These are phyloP conservation scores for Casuarius casuarius DNA, from an alignment of 2,113 vertebrate genomes.

Conservation along the genomic window DNA sequence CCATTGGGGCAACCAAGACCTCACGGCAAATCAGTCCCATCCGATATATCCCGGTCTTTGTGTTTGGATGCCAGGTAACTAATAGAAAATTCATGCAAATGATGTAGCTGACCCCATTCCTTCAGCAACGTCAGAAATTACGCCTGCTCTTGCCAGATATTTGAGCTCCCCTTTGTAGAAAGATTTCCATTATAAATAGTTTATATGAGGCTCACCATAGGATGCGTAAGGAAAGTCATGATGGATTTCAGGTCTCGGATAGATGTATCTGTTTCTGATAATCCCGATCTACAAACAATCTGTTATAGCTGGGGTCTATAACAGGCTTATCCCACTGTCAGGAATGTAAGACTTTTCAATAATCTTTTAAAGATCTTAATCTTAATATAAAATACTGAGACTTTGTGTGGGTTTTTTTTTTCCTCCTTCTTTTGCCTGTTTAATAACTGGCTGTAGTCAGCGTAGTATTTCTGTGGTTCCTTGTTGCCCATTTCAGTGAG, in stretches of 20 bases:
- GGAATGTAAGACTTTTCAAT: neutral
- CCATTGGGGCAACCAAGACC: neutral
- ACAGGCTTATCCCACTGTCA: accelerated
- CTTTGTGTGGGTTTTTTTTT: neutral
- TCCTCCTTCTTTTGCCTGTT: neutral
- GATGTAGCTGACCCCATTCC: neutral
- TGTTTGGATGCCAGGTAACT: neutral
- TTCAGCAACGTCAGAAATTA: neutral
- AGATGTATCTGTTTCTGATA: neutral
- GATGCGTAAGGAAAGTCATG: no score
- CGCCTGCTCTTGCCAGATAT: no score
- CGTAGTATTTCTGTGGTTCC: neutral
- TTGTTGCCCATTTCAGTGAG: neutral
- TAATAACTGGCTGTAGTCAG: neutral
- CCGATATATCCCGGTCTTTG: accelerated
- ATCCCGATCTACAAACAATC: neutral
- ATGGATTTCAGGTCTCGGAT: neutral
- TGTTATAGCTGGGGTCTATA: neutral
- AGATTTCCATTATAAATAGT: neutral
- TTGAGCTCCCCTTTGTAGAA: neutral
- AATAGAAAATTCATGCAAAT: neutral
- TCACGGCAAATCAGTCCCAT: neutral
- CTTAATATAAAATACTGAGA: neutral
- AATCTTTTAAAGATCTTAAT: neutral
- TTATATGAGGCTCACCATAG: neutral